A percentile compares a stretch with the other conserved stretches of the same genome.
Conservation (phyloP, 2,797 vertebrate genomes). For the Coregonus sp. region DNA sequence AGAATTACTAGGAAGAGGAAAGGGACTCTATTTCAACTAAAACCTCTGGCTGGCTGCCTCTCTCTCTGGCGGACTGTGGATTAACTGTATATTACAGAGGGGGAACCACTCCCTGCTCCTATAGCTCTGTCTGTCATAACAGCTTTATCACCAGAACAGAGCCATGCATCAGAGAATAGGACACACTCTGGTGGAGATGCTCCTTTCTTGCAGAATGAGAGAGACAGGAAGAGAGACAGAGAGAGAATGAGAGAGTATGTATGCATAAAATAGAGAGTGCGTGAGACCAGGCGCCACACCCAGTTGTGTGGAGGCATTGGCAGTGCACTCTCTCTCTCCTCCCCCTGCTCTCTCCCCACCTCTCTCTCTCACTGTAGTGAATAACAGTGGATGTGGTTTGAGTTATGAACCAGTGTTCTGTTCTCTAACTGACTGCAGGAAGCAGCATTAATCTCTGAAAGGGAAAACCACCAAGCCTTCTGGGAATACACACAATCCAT, state of each 20-base stretch:
- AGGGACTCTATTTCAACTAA: conserved; percentile 35
- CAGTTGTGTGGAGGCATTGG: too few species aligned
- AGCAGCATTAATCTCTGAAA: neutral
- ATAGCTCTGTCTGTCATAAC: conserved; percentile 21
- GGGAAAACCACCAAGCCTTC: neutral
- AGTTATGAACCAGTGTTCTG: neutral
- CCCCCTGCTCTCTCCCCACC: neutral
- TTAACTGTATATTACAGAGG: conserved; percentile 27
- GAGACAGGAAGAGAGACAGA: neutral
- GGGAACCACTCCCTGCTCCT: conserved; percentile 32
- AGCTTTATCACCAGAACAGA: conserved; percentile 23
- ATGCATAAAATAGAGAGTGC: conserved; percentile 7
- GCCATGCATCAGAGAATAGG: neutral
- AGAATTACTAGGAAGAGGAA: conserved; percentile 39
- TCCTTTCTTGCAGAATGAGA: neutral
- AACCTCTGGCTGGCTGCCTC: neutral
- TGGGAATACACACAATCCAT: conserved; percentile 31
- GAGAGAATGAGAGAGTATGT: conserved; percentile 17
- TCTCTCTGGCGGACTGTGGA: neutral
- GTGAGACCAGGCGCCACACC: too few species aligned
- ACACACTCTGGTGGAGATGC: neutral
- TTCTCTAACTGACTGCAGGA: neutral
- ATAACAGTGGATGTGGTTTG: conserved; percentile 2
- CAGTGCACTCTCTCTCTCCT: conserved; percentile 7
- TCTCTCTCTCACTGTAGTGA: neutral